Conservation (phyloP, 1,140 invertebrate genomes). For the Papilio polyxenes region DNA sequence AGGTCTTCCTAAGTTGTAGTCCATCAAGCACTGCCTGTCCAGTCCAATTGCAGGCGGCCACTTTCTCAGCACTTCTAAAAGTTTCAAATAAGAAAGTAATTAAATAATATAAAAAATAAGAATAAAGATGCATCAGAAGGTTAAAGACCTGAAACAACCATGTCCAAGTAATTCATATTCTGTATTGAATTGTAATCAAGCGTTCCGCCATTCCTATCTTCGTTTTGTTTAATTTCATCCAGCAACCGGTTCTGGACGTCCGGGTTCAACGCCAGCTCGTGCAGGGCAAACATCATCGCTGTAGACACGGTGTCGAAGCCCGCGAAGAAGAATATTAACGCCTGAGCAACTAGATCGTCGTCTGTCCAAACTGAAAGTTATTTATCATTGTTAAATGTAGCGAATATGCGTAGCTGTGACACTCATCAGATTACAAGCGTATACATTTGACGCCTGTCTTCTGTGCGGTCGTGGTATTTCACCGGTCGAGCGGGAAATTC, state of each 20-base stretch:
- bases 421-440: not conserved
- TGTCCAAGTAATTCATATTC: slow-evolving; percentile 84
- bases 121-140: not conserved
- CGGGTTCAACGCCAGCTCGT: slow-evolving; percentile 81
- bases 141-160: slow-evolving; percentile 77
- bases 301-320: slow-evolving; percentile 86
- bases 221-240: slow-evolving; percentile 79
- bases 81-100: not conserved
- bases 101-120: not conserved
- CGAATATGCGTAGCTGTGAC: not conserved
- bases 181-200: slow-evolving; percentile 79
- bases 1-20: slow-evolving; percentile 75
- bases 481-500: too few relatives aligned
- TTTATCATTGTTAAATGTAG: not conserved
- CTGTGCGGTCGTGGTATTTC: too few relatives aligned
- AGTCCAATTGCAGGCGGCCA: slow-evolving; percentile 78
- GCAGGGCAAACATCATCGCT: slow-evolving; percentile 62
- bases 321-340: slow-evolving; percentile 84
- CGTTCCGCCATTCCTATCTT: slow-evolving; percentile 68
- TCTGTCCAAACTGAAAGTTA: slow-evolving; percentile 70
- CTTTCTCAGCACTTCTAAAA: slow-evolving; percentile 81
- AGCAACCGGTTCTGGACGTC: slow-evolving; percentile 82
- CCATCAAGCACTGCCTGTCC: slow-evolving; percentile 79
- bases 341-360: slow-evolving; percentile 82
- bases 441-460: too few relatives aligned